Evolutionary conservation across 1,140 invertebrate genomes (phyloP).

Genomic region (Trichonephila clavipes): DNA sequence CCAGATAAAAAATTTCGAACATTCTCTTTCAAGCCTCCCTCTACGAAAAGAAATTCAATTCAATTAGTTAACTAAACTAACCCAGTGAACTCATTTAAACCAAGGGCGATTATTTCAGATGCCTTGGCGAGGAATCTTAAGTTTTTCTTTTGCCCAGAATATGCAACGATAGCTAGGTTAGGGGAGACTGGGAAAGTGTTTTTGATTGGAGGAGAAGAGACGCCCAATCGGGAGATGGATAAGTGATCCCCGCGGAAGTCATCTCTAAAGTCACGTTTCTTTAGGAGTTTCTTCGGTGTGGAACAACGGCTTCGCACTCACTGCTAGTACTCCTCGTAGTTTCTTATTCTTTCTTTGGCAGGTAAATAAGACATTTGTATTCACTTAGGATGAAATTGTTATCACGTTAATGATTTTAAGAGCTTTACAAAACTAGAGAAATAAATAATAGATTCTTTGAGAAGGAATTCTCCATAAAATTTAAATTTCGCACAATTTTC

Average conservation of each 20-base stretch:
- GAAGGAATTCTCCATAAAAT: no score
- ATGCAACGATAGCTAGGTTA: background rate
- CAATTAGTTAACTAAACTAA: background rate
- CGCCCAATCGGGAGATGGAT: conserved; percentile 51
- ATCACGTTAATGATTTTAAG: background rate
- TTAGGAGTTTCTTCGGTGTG: conserved; percentile 70
- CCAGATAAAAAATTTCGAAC: background rate
- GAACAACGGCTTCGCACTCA: conserved; percentile 45
- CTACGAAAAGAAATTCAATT: background rate
- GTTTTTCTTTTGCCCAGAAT: conserved; percentile 66
- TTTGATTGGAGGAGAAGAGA: conserved; percentile 26
- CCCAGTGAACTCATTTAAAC: conserved; percentile 38
- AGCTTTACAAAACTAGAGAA: no score
- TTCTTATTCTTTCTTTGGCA: conserved; percentile 56
- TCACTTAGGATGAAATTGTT: no score
- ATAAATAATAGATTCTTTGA: no score
- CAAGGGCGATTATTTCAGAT: conserved; percentile 28
- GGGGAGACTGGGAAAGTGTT: conserved; percentile 14
- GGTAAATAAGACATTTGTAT: conserved; percentile 37
- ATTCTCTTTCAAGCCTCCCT: background rate
- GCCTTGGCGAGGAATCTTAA: conserved; percentile 3
- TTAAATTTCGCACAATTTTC: no score
- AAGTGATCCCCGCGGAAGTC: conserved; percentile 62
- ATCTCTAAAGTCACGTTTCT: conserved; percentile 60
- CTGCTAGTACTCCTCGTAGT: conserved; percentile 39